Evolutionary conservation across 2,888 invertebrate species (phyloP).

Genomic region (Melanotus villosus): DNA sequence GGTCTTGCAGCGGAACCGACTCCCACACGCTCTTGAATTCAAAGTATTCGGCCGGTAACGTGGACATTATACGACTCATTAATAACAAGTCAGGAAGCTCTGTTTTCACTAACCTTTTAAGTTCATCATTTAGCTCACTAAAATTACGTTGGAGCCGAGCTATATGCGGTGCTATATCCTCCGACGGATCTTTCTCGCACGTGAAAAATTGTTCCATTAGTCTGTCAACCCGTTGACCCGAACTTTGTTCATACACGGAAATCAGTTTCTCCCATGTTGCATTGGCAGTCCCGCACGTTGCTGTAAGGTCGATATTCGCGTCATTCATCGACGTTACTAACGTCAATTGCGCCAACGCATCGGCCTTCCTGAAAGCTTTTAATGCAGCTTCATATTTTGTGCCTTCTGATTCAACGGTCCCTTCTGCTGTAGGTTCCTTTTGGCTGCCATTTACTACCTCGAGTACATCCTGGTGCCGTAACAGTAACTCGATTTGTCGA

Average conservation of each 20-base stretch:
- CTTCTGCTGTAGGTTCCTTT: too few species aligned
- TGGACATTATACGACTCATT: too few species aligned
- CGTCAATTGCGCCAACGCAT: background rate
- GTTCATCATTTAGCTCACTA: too few species aligned
- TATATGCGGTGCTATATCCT: constrained; percentile 48
- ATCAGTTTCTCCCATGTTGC: too few species aligned
- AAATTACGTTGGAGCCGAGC: constrained; percentile 10
- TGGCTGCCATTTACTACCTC: constrained; percentile 34
- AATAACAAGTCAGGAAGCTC: too few species aligned
- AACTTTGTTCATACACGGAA: too few species aligned
- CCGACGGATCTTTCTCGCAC: constrained; percentile 38
- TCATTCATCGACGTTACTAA: background rate
- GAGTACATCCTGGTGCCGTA: constrained; percentile 43
- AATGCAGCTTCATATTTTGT: background rate
- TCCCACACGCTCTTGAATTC: constrained; percentile 42
- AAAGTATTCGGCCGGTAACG: too few species aligned
- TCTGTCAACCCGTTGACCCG: constrained; percentile 48
- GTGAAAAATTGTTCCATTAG: constrained; percentile 48
- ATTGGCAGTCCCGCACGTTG: too few species aligned
- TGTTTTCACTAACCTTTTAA: too few species aligned
- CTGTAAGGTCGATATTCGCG: background rate
- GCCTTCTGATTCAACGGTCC: background rate
- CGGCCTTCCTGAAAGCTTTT: constrained; percentile 14
- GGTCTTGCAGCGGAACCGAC: constrained; percentile 19
- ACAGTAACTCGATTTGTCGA: constrained; percentile 42